Percentiles rank a stretch among this genome's conserved stretches.
These are phyloP conservation scores for Zaprionus capensis DNA, from an alignment of 1,140 invertebrate species.

Conservation along the genomic window DNA sequence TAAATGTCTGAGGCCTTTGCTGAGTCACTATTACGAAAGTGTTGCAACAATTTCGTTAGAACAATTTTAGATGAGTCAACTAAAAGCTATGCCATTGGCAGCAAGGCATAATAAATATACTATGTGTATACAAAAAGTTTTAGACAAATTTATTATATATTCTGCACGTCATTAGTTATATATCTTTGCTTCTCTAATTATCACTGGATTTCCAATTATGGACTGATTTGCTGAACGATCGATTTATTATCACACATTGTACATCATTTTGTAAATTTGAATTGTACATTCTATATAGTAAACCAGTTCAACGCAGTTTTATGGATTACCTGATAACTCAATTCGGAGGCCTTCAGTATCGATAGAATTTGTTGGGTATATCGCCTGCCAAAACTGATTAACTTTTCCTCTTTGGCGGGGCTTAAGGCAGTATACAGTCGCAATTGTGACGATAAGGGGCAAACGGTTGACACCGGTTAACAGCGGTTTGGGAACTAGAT, in stretches of 20 bases:
- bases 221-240: not conserved
- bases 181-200: not conserved
- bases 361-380: slow-evolving; percentile 5
- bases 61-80: not conserved
- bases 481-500: slow-evolving; percentile 37
- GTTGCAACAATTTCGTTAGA: not conserved
- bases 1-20: too few relatives aligned
- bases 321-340: slow-evolving; percentile 20
- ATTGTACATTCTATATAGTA: not conserved
- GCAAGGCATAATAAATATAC: too few relatives aligned
- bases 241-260: not conserved
- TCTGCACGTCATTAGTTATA: too few relatives aligned
- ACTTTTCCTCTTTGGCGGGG: not conserved
- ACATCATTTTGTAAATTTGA: slow-evolving; percentile 1
- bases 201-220: not conserved
- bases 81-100: not conserved
- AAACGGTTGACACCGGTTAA: slow-evolving; percentile 39
- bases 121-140: too few relatives aligned
- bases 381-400: slow-evolving; percentile 26
- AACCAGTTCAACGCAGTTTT: not conserved
- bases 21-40: slow-evolving; percentile 9
- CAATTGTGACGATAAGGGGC: slow-evolving; percentile 48
- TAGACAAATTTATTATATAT: too few relatives aligned
- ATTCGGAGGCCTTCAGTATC: slow-evolving; percentile 5
- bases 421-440: not conserved